Percentiles rank a stretch among this genome's conserved stretches.
Conservation (phyloP, 2,797 vertebrate species). For the Oreochromis mossambicus region DNA sequence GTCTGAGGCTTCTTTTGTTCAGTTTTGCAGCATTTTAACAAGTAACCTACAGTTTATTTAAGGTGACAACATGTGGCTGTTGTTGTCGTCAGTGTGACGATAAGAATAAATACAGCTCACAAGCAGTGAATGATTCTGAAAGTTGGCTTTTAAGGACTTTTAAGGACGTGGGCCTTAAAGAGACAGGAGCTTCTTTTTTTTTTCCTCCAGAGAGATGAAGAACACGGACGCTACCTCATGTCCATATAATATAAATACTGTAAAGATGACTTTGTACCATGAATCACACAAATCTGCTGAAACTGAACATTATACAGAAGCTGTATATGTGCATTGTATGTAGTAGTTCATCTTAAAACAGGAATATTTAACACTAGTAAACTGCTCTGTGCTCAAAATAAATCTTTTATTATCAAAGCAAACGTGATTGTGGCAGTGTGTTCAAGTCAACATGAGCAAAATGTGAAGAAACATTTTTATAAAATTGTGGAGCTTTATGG, state of each 20-base stretch:
- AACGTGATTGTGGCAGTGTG: not conserved
- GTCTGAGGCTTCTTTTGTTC: not conserved
- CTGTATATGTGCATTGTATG: not conserved
- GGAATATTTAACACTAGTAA: not conserved
- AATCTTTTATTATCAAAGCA: conserved; percentile 14
- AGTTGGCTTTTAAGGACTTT: not conserved
- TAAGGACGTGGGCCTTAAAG: not conserved
- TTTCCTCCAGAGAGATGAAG: not conserved
- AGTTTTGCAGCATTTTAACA: not conserved
- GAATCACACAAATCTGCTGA: too few relatives aligned
- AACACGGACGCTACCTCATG: too few relatives aligned
- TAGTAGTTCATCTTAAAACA: not conserved
- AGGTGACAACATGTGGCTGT: not conserved
- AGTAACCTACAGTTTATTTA: not conserved
- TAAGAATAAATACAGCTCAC: not conserved
- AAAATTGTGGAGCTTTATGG: not conserved
- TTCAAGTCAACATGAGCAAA: not conserved
- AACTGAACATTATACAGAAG: too few relatives aligned
- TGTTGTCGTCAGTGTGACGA: too few relatives aligned
- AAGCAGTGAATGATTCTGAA: not conserved
- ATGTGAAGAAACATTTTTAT: not conserved
- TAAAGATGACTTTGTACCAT: too few relatives aligned
- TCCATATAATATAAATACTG: too few relatives aligned
- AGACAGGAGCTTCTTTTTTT: not conserved
- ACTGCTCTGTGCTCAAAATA: not conserved